Evolutionary conservation across 1,140 invertebrate species (phyloP).

Genomic region (Theocolax elegans): DNA sequence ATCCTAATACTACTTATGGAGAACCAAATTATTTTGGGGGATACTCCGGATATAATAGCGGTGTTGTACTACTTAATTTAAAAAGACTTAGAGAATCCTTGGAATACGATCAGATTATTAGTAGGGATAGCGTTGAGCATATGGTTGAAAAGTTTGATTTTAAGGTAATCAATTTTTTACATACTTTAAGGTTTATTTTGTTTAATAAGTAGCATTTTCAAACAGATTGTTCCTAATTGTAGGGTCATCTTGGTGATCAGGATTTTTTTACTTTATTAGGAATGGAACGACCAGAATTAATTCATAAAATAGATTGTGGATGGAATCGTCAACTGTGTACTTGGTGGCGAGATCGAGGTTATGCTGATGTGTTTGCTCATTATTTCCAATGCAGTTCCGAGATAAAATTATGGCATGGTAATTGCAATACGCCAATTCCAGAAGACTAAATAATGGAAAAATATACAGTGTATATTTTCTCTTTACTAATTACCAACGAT

Average conservation of each 20-base stretch:
- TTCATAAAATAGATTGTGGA: conserved; percentile 81
- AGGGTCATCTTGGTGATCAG: conserved; percentile 88
- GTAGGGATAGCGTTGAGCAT: conserved; percentile 68
- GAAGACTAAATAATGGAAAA: conserved; percentile 50
- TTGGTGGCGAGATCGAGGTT: conserved; percentile 87
- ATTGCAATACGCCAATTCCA: conserved; percentile 85
- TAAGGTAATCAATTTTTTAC: conserved; percentile 66
- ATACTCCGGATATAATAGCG: conserved; percentile 85
- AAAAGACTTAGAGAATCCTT: conserved; percentile 75
- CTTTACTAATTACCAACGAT: background rate
- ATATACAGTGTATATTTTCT: background rate
- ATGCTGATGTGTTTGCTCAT: conserved; percentile 78
- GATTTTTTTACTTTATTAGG: conserved; percentile 86
- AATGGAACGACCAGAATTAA: conserved; percentile 79
- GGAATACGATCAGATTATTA: conserved; percentile 71
- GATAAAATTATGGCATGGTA: conserved; percentile 84
- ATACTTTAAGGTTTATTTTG: background rate
- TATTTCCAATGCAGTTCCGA: conserved; percentile 81
- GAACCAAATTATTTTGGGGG: conserved; percentile 70
- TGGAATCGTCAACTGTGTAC: conserved; percentile 88
- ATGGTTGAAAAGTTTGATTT: conserved; percentile 78
- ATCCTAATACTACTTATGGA: conserved; percentile 74
- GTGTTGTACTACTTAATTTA: conserved; percentile 81
- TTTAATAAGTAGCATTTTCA: background rate
- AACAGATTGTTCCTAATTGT: conserved; percentile 45